These are phyloP conservation scores for Jacana jacana DNA, from an alignment of 2,113 vertebrate species.

Conservation along the genomic window DNA sequence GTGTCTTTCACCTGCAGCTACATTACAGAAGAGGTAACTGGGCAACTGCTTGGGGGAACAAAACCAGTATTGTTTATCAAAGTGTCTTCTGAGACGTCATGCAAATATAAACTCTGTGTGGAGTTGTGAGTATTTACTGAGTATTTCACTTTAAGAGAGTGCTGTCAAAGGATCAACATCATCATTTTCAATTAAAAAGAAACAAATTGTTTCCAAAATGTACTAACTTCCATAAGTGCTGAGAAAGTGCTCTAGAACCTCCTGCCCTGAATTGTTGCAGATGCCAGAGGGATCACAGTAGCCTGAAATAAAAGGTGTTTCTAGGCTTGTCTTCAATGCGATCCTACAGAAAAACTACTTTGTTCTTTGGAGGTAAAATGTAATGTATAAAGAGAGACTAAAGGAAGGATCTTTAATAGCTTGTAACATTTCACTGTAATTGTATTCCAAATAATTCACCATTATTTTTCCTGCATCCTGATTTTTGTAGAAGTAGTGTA, in stretches of 20 bases:
- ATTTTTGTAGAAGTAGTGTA: not conserved
- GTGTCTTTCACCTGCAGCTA: not conserved
- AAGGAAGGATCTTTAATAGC: not conserved
- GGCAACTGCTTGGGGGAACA: not conserved
- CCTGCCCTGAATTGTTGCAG: not conserved
- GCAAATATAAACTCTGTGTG: not conserved
- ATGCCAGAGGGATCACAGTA: not conserved
- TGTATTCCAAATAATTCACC: not conserved
- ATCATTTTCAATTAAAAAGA: not conserved
- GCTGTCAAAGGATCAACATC: not conserved
- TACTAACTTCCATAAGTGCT: not conserved
- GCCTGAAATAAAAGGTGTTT: not conserved
- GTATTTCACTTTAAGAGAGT: not conserved
- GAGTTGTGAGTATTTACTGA: not conserved
- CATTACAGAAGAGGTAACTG: not conserved
- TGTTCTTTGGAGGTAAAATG: not conserved
- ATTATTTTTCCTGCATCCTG: not conserved
- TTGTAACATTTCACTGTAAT: not conserved
- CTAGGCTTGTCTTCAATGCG: fast-evolving
- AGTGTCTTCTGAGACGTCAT: not conserved
- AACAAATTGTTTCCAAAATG: not conserved
- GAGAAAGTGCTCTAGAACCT: not conserved
- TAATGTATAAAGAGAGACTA: not conserved
- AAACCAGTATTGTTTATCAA: not conserved
- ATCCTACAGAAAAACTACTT: not conserved